Conservation (phyloP, 2,113 vertebrate species). For the Hemicordylus capensis region DNA sequence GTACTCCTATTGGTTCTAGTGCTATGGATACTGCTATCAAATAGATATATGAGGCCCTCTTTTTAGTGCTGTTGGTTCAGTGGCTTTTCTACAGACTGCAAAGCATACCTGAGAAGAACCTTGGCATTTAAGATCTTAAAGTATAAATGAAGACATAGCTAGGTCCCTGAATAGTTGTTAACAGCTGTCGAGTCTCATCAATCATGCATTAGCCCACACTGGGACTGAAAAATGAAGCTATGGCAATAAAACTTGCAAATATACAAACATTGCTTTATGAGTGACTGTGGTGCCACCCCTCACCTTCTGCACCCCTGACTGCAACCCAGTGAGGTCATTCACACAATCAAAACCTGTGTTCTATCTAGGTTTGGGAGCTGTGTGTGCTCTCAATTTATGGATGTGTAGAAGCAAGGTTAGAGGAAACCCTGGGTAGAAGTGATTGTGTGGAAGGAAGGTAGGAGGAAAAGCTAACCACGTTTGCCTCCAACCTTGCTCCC, state of each 20-base stretch:
- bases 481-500: too few species aligned
- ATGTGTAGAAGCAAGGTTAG: too few species aligned
- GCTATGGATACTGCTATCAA: not conserved
- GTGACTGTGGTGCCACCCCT: not conserved
- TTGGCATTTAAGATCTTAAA: slow-evolving; percentile 46
- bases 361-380: too few species aligned
- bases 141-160: slow-evolving; percentile 52
- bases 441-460: too few species aligned
- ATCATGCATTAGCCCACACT: slow-evolving; percentile 18
- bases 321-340: too few species aligned
- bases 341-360: too few species aligned
- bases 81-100: slow-evolving; percentile 4
- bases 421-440: too few species aligned
- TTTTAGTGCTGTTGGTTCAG: slow-evolving; percentile 4
- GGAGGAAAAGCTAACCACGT: too few species aligned
- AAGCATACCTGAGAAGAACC: not conserved
- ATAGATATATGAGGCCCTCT: not conserved
- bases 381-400: too few species aligned
- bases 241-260: not conserved
- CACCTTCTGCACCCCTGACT: not conserved
- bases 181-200: slow-evolving; percentile 44
- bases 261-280: not conserved
- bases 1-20: not conserved
- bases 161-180: slow-evolving; percentile 31
- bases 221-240: slow-evolving; percentile 25